Evolutionary conservation across 2,888 invertebrate genomes (phyloP).

Genomic region (Lagria hirta): DNA sequence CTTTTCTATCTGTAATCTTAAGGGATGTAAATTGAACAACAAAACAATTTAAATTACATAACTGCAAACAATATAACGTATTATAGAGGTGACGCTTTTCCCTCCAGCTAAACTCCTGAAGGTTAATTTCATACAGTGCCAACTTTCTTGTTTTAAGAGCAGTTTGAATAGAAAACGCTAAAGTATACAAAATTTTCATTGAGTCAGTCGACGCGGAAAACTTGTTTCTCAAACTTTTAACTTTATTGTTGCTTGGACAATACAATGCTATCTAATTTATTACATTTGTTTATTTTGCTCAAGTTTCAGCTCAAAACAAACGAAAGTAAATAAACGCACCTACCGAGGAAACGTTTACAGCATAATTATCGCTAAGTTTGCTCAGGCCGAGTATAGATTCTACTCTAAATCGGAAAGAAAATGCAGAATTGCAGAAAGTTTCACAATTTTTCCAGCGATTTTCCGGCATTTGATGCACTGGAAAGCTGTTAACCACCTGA

Average conservation of each 20-base stretch:
- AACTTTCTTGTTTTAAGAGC: slow-evolving; percentile 42
- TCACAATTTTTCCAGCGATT: no score
- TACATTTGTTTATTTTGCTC: slow-evolving; percentile 39
- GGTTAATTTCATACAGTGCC: slow-evolving; percentile 45
- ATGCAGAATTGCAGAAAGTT: no score
- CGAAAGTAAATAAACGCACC: no score
- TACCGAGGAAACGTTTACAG: no score
- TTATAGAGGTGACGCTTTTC: slow-evolving; percentile 39
- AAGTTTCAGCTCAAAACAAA: no score
- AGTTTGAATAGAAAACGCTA: slow-evolving; percentile 37
- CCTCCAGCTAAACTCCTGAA: slow-evolving; percentile 33
- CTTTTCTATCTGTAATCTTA: slow-evolving; percentile 21
- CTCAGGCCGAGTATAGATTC: no score
- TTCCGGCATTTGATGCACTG: no score
- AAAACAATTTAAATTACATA: slow-evolving; percentile 41
- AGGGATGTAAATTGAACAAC: slow-evolving; percentile 39
- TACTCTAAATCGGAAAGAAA: no score
- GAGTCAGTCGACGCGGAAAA: slow-evolving; percentile 38
- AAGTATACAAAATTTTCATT: slow-evolving; percentile 37
- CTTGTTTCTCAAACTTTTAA: slow-evolving; percentile 36
- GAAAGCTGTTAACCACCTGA: no score
- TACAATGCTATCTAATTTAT: slow-evolving; percentile 45
- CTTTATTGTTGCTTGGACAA: slow-evolving; percentile 27
- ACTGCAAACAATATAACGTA: slow-evolving; percentile 43
- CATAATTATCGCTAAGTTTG: no score